Percentiles rank a stretch among this genome's conserved stretches.
These are phyloP conservation scores for Rambutsinella grinnellia DNA, from an alignment of 2,888 invertebrate species.

Conservation along the genomic window DNA sequence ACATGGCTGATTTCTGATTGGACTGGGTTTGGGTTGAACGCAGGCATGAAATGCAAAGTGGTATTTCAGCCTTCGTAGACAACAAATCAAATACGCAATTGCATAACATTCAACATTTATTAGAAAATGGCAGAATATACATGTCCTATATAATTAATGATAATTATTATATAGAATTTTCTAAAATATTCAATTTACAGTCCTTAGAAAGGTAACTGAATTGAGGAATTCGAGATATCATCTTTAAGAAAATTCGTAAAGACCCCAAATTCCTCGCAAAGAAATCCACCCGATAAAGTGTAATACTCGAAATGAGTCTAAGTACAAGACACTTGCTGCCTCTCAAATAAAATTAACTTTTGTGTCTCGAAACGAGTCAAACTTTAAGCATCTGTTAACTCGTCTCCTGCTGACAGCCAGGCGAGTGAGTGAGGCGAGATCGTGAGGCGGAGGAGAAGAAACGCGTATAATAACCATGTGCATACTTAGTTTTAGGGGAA, in stretches of 20 bases:
- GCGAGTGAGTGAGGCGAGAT: constrained; percentile 55
- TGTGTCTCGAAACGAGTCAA: constrained; percentile 51
- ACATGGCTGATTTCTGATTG: background rate
- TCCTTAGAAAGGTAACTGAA: too few species aligned
- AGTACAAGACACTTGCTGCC: constrained; percentile 51
- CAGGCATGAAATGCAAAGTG: background rate
- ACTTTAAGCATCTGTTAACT: constrained; percentile 58
- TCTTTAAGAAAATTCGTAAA: too few species aligned
- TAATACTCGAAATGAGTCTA: background rate
- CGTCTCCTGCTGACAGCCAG: constrained; percentile 55
- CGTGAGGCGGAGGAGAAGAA: constrained; percentile 48
- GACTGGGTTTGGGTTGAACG: background rate
- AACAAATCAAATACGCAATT: too few species aligned
- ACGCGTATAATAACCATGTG: constrained; percentile 15
- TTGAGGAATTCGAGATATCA: too few species aligned
- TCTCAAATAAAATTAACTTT: constrained; percentile 58
- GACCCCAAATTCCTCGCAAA: too few species aligned
- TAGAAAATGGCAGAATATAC: too few species aligned
- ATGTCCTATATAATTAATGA: too few species aligned
- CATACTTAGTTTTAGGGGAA: constrained; percentile 33
- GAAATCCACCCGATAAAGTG: background rate
- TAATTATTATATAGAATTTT: too few species aligned
- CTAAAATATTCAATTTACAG: too few species aligned
- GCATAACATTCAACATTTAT: too few species aligned
- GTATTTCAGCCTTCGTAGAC: background rate